Conservation (phyloP, 2,888 invertebrate species). For the Folsomia manolachei region DNA sequence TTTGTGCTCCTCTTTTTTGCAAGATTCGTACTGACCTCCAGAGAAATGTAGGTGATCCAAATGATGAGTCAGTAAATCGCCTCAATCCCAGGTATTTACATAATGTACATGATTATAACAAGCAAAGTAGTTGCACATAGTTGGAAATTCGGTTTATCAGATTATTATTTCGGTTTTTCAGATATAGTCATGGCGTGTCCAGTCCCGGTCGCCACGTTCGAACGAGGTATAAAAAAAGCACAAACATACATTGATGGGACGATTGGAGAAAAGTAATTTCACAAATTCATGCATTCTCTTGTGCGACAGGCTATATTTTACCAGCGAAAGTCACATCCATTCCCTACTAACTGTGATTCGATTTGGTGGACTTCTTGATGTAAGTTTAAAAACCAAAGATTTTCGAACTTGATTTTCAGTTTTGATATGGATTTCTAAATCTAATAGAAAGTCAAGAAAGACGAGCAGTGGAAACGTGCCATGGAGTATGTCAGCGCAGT, state of each 20-base stretch:
- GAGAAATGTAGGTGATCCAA: conserved; percentile 83
- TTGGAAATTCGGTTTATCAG: background rate
- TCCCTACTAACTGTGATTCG: conserved; percentile 92
- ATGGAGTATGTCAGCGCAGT: conserved; percentile 98
- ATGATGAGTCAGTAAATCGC: conserved; percentile 91
- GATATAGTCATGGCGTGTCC: conserved; percentile 95
- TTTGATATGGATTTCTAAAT: background rate
- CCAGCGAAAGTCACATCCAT: conserved; percentile 98
- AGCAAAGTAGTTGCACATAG: background rate
- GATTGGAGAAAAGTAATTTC: no score
- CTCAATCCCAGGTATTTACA: conserved; percentile 77
- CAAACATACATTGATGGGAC: no score
- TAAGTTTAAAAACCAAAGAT: conserved; percentile 56
- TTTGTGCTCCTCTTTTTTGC: conserved; percentile 91
- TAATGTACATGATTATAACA: background rate
- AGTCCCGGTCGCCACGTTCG: conserved; percentile 97
- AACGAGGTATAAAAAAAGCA: no score
- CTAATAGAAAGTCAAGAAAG: conserved; percentile 13
- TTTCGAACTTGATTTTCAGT: conserved; percentile 1
- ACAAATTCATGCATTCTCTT: no score
- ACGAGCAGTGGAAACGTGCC: conserved; percentile 93
- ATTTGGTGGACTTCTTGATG: conserved; percentile 85
- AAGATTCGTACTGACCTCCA: conserved; percentile 94
- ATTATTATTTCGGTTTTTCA: no score
- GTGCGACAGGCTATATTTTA: conserved; percentile 99